phyloP scores from a whole-genome alignment of 2,797 vertebrate species.

The Sibirionetta formosa region DNA sequence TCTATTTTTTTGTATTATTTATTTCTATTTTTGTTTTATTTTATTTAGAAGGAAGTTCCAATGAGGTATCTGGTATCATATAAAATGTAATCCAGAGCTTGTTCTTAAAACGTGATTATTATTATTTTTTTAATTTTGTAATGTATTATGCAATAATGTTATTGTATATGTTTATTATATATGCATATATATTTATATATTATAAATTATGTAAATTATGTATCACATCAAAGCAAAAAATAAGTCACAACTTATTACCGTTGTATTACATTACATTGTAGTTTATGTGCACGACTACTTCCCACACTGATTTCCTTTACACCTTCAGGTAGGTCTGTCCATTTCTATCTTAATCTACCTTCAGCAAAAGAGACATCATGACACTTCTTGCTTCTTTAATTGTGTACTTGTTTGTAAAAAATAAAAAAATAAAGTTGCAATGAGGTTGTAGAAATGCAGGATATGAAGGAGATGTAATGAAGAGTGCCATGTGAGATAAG shows the following conservation, averaged over 20 bases:
- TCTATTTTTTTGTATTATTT: no score
- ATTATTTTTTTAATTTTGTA: background rate
- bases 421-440: no score
- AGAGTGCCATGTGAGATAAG: background rate
- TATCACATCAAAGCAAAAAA: background rate
- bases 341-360: background rate
- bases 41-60: background rate
- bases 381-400: background rate
- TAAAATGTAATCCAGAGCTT: background rate
- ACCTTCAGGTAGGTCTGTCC: background rate
- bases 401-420: background rate
- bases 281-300: background rate
- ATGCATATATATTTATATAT: no score
- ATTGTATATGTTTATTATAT: no score
- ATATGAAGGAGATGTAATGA: background rate
- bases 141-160: background rate
- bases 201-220: no score
- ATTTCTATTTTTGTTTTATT: background rate
- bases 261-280: background rate
- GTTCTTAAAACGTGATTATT: background rate
- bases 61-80: fast-evolving
- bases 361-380: background rate
- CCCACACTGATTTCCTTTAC: background rate
- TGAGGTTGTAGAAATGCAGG: background rate
- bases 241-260: background rate